Evolutionary conservation across 2,113 vertebrate genomes (phyloP).

Genomic region (Galeopterus variegatus): DNA sequence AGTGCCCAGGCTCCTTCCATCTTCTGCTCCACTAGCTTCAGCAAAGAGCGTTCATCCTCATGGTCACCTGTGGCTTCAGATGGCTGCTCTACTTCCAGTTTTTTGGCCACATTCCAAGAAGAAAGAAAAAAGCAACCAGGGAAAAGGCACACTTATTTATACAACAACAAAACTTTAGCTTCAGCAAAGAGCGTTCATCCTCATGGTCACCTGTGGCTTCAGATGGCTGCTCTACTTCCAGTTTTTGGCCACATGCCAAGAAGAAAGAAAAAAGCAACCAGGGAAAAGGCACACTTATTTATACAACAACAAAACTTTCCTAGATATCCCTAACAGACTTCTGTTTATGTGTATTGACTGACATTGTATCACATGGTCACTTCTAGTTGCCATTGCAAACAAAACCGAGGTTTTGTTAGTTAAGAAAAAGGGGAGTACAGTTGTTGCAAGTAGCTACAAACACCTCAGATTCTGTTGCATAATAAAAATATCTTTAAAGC

Average conservation of each 20-base stretch:
- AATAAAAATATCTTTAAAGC: not conserved
- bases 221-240: not conserved
- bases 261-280: not conserved
- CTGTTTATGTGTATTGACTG: not conserved
- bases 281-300: not conserved
- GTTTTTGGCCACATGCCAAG: not conserved
- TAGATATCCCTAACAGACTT: not conserved
- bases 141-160: not conserved
- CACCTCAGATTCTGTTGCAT: not conserved
- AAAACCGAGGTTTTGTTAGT: not conserved
- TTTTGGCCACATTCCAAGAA: not conserved
- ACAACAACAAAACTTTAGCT: not conserved
- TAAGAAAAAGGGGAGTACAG: not conserved
- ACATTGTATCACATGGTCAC: not conserved
- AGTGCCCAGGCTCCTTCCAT: not conserved
- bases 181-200: not conserved
- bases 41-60: not conserved
- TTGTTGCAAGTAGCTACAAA: not conserved
- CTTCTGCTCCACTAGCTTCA: not conserved
- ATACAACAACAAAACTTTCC: not conserved
- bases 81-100: not conserved
- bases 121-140: not conserved
- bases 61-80: not conserved
- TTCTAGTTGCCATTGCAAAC: not conserved
- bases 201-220: not conserved